A percentile compares a stretch with the other conserved stretches of the same genome.
phyloP scores from a whole-genome alignment of 2,888 invertebrate species.

The Arctia plantaginis region DNA sequence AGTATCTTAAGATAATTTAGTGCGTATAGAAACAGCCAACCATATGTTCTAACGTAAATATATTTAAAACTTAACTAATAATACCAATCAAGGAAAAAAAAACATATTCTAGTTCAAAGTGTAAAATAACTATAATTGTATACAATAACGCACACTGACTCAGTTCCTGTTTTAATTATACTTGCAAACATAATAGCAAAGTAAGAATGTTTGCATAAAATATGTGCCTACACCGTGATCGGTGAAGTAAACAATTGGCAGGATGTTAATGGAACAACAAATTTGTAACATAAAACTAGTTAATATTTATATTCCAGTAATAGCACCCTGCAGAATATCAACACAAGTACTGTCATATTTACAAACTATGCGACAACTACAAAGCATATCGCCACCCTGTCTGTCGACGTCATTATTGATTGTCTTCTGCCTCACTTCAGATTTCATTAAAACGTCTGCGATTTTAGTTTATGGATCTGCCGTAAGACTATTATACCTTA shows the following conservation, averaged over 20 bases:
- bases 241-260: slow-evolving; percentile 47
- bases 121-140: slow-evolving; percentile 30
- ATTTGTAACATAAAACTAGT: slow-evolving; percentile 21
- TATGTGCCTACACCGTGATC: slow-evolving; percentile 41
- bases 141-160: slow-evolving; percentile 38
- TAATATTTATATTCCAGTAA: slow-evolving; percentile 21
- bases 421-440: neutral
- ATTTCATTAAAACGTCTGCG: neutral
- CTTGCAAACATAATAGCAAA: slow-evolving; percentile 40
- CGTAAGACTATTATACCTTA: no score
- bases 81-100: slow-evolving; percentile 24
- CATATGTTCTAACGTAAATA: neutral
- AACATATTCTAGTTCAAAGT: slow-evolving; percentile 30
- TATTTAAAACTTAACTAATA: neutral
- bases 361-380: neutral
- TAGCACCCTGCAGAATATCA: slow-evolving; percentile 1
- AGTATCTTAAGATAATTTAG: neutral
- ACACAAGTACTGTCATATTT: neutral
- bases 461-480: neutral
- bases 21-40: neutral
- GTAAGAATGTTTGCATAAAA: slow-evolving; percentile 47
- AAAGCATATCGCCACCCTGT: neutral
- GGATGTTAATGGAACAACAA: slow-evolving; percentile 54
- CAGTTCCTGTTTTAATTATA: slow-evolving; percentile 45
- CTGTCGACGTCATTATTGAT: neutral